These are phyloP conservation scores for Rutilus rutilus DNA, from an alignment of 2,113 vertebrate species.

Conservation along the genomic window DNA sequence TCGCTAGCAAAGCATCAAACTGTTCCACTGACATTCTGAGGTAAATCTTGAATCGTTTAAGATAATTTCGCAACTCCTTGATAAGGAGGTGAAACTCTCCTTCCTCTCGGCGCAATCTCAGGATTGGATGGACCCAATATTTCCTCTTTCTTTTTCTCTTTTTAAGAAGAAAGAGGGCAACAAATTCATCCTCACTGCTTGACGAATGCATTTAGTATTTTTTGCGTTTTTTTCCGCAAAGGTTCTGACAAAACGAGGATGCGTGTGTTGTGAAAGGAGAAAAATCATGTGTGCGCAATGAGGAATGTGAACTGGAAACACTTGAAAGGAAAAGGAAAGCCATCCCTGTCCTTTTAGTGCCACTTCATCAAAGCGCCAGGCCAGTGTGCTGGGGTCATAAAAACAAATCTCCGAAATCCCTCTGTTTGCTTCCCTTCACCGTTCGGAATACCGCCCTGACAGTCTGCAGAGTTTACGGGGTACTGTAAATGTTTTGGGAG, in stretches of 20 bases:
- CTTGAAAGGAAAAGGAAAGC: constrained; percentile 61
- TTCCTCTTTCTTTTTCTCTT: too few relatives aligned
- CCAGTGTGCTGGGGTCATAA: constrained; percentile 60
- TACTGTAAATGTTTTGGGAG: constrained; percentile 46
- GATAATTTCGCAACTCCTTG: too few relatives aligned
- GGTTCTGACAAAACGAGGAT: constrained; percentile 21
- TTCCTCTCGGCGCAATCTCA: too few relatives aligned
- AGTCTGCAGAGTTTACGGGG: constrained; percentile 39
- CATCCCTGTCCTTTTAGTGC: constrained; percentile 64
- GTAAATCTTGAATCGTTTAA: too few relatives aligned
- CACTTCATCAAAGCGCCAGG: constrained; percentile 58
- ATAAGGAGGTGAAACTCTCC: too few relatives aligned
- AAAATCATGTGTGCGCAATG: neutral
- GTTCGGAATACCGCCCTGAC: constrained; percentile 43
- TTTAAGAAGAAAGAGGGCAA: too few relatives aligned
- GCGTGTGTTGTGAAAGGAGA: neutral
- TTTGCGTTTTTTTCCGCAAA: too few relatives aligned
- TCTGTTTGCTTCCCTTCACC: constrained; percentile 54
- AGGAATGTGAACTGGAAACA: constrained; percentile 58
- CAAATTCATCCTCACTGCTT: too few relatives aligned
- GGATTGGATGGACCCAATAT: too few relatives aligned
- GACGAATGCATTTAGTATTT: too few relatives aligned
- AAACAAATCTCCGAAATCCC: constrained; percentile 61
- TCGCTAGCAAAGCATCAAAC: too few relatives aligned
- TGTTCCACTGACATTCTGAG: too few relatives aligned